A percentile compares a stretch with the other conserved stretches of the same genome.
These are phyloP conservation scores for Aspidapion aeneum DNA, from an alignment of 2,888 invertebrate genomes.

Conservation along the genomic window DNA sequence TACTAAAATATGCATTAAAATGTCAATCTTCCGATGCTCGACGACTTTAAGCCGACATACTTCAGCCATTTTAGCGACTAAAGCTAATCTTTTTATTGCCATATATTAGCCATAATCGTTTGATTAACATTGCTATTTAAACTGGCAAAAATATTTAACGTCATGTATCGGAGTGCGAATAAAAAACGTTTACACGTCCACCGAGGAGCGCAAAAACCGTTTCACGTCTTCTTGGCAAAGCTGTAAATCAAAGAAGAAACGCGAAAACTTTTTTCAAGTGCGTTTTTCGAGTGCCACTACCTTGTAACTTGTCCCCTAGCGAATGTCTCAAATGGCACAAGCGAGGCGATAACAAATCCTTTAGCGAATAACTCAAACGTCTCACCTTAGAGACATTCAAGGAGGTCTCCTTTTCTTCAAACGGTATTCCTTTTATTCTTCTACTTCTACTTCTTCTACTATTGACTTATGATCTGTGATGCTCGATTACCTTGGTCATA, in stretches of 20 bases:
- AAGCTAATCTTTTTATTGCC: background rate
- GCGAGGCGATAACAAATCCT: too few species aligned
- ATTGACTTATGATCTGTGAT: too few species aligned
- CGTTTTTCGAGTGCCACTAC: conserved; percentile 19
- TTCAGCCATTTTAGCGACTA: background rate
- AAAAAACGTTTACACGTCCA: conserved; percentile 2
- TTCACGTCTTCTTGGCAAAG: conserved; percentile 16
- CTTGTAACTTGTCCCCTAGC: background rate
- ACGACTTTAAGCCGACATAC: background rate
- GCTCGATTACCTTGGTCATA: too few species aligned
- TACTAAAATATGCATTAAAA: background rate
- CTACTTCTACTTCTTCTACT: too few species aligned
- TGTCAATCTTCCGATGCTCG: background rate
- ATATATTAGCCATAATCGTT: conserved; percentile 4
- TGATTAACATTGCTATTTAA: conserved; percentile 2
- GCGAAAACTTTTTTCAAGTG: conserved; percentile 25
- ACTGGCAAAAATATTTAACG: conserved; percentile 1
- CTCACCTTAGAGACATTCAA: too few species aligned
- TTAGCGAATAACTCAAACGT: too few species aligned
- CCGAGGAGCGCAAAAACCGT: background rate
- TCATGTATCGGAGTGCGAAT: background rate
- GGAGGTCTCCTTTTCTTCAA: too few species aligned
- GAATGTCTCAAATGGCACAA: background rate
- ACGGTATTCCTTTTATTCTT: too few species aligned
- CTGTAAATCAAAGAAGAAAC: conserved; percentile 25